Percentiles rank a stretch among this genome's conserved stretches.
Conservation (phyloP, 2,113 vertebrate species). For the Ariopsis seemanni region DNA sequence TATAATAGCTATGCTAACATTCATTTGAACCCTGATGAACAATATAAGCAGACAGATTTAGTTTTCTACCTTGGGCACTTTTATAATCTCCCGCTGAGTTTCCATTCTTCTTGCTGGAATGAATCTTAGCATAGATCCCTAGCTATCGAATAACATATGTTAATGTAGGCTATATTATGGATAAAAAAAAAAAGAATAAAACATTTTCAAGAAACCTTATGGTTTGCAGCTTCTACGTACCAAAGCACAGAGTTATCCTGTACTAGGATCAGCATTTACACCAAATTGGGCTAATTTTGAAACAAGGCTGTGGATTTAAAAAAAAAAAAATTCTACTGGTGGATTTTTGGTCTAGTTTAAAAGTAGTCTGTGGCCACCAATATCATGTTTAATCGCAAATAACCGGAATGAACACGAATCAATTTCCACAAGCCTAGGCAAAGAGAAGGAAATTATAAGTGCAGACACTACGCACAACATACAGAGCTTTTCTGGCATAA, state of each 20-base stretch:
- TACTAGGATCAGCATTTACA: neutral
- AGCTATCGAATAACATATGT: neutral
- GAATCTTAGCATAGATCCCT: neutral
- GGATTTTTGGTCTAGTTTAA: neutral
- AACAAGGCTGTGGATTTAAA: neutral
- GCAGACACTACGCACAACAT: neutral
- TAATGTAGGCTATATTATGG: too few species aligned
- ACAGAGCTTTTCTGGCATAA: neutral
- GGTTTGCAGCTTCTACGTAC: neutral
- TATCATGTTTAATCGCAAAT: neutral
- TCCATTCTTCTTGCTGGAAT: neutral
- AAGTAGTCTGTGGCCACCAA: neutral
- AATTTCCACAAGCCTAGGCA: neutral
- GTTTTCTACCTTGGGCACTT: neutral
- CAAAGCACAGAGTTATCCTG: neutral
- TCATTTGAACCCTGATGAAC: neutral
- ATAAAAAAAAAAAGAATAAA: neutral
- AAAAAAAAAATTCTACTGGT: neutral
- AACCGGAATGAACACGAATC: neutral
- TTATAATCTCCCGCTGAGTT: neutral
- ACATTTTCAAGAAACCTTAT: neutral
- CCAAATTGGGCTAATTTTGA: neutral
- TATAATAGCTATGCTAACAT: neutral
- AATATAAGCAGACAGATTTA: conserved; percentile 1
- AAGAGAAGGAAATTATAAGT: neutral